phyloP scores from a whole-genome alignment of 2,113 vertebrate genomes.

The Ammospiza nelsoni region DNA sequence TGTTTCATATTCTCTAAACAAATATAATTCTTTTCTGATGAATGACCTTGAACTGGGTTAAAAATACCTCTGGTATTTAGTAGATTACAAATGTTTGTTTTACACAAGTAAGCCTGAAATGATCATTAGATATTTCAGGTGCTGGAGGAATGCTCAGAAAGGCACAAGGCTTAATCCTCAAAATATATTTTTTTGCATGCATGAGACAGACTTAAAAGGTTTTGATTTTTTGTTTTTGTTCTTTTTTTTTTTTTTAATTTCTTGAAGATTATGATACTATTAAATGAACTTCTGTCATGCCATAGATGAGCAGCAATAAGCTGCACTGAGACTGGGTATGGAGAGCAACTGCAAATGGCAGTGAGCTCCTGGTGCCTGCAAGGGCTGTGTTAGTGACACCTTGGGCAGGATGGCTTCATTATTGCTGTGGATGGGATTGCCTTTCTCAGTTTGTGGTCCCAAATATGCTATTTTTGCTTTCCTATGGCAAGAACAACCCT shows the following conservation, averaged over 20 bases:
- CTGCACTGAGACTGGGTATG: background rate
- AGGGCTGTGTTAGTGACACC: background rate
- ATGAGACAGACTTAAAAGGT: background rate
- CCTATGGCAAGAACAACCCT: background rate
- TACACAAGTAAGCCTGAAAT: background rate
- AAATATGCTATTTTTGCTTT: background rate
- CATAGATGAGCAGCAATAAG: background rate
- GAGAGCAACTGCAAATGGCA: background rate
- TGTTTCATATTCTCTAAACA: background rate
- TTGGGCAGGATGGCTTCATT: background rate
- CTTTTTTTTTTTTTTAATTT: background rate
- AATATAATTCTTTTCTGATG: background rate
- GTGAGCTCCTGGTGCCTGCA: background rate
- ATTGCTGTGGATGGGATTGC: background rate
- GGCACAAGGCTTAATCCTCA: background rate
- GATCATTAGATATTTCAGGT: background rate
- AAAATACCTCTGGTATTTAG: slow-evolving; percentile 12
- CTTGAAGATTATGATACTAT: background rate
- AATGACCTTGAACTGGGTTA: slow-evolving; percentile 23
- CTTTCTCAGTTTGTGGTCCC: background rate
- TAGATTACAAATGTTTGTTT: slow-evolving; percentile 14
- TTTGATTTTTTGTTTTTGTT: background rate
- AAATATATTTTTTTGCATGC: background rate
- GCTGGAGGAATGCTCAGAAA: background rate
- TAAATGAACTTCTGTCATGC: background rate